Percentiles rank a stretch among this genome's conserved stretches.
Conservation (phyloP, 2,113 vertebrate species). For the Agapornis roseicollis region DNA sequence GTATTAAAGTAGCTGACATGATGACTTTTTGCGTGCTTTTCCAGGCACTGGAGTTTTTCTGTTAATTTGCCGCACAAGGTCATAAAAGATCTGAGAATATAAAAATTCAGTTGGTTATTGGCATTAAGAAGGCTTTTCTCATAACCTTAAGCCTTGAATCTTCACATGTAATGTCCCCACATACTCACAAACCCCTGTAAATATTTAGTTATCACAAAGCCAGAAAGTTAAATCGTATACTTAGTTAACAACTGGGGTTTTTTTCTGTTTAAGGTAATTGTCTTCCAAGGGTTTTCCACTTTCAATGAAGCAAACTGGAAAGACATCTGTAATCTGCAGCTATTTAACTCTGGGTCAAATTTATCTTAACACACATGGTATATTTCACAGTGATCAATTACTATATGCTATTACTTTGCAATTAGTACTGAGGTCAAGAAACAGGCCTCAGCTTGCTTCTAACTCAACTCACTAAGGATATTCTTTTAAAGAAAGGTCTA, state of each 20-base stretch:
- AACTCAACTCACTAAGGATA: not conserved
- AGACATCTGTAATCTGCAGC: not conserved
- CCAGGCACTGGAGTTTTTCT: constrained; percentile 92
- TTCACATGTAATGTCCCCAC: not conserved
- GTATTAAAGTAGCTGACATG: constrained; percentile 91
- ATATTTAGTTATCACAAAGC: not conserved
- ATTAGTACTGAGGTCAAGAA: not conserved
- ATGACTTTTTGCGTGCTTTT: constrained; percentile 90
- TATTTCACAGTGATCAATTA: not conserved
- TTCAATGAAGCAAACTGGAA: not conserved
- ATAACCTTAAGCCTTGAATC: not conserved
- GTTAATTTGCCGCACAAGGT: constrained; percentile 95
- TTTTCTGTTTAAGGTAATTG: not conserved
- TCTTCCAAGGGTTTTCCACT: not conserved
- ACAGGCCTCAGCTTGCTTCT: not conserved
- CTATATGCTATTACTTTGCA: not conserved
- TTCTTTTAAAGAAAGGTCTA: not conserved
- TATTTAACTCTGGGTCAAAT: not conserved
- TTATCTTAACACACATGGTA: not conserved
- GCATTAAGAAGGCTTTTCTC: not conserved
- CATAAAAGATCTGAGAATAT: constrained; percentile 88
- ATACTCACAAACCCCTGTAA: not conserved
- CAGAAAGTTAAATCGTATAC: not conserved
- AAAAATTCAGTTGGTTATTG: not conserved
- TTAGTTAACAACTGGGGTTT: not conserved